Percentiles rank a stretch among this genome's conserved stretches.
phyloP scores from a whole-genome alignment of 2,113 vertebrate species.

The Nyctereutes procyonoides region DNA sequence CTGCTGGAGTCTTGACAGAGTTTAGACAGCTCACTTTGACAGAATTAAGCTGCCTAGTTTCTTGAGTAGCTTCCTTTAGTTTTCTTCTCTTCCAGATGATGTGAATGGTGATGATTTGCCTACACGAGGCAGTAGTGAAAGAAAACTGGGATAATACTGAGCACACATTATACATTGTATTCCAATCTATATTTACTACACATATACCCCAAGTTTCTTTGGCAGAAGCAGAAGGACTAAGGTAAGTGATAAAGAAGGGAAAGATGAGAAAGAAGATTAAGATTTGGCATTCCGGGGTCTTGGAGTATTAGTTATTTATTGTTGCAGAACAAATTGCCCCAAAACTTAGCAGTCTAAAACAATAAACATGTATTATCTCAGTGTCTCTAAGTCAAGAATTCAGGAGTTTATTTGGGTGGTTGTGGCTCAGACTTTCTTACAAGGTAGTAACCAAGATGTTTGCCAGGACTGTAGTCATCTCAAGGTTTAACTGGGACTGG shows the following conservation, averaged over 20 bases:
- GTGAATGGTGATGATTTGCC: neutral
- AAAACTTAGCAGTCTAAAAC: neutral
- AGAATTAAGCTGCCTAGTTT: neutral
- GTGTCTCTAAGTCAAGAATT: neutral
- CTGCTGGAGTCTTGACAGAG: neutral
- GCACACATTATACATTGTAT: neutral
- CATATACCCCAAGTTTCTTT: neutral
- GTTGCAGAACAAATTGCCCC: neutral
- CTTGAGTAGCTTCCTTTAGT: neutral
- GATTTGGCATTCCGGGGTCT: neutral
- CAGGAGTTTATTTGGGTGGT: neutral
- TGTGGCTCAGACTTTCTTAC: neutral
- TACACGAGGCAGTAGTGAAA: neutral
- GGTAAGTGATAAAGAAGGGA: neutral
- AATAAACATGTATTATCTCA: neutral
- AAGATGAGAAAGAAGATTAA: neutral
- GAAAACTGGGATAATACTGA: neutral
- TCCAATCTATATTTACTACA: neutral
- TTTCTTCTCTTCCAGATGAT: neutral
- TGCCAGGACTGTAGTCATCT: neutral
- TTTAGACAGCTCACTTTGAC: conserved; percentile 1
- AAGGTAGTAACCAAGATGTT: neutral
- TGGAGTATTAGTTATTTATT: neutral
- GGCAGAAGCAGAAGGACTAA: neutral
- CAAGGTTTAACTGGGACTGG: neutral